Evolutionary conservation across 2,888 invertebrate genomes (phyloP), one percentile per base, ranked within the genome.

Genomic region (Hemicrepidius hirtus): DNA sequence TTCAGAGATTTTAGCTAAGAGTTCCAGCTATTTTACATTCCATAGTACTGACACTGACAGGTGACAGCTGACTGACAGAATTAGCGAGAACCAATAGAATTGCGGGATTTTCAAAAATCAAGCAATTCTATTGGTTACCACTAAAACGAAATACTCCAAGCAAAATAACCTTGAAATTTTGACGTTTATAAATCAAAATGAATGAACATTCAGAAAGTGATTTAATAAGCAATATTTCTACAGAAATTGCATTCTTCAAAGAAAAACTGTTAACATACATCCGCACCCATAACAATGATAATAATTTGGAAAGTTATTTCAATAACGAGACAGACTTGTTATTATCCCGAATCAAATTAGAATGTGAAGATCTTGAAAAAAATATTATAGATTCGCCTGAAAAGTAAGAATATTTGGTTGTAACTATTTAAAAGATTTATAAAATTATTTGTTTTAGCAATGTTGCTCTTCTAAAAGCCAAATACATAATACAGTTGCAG

Each of bases 401-500:
- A n/a, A 41, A 1, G 41, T 41, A 16, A 41, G 13, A 13, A 41
- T 7, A 5, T 1, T 41, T 13, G 1, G 12, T 16, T 41, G 13
- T 3, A 16, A 16, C 7, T 13, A 41, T 3, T n/a, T 41, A 13
- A 7, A 41, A 5, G 16, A 3, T 7, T 41, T 5, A 37, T 5
- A n/a, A 41, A 13, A 13, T 7, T 13, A 4, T 49, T 6, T 21
- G 7, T 49, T 49, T 49, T 10, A 49, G 49, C 20, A 37, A 66
- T 13, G 16, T 67, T n/a, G 40, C 65, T 21, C 16, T 49, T 16
- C 63, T 64, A 41, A 77, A 75, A 57, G 64, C 66, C 2, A 68
- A 72, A 16, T 73, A 28, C 50, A 44, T 77, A 13, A 71, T 77
- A 20, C 68, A 69, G 44, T 18, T 77, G 59, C 74, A 74, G 20